phyloP scores from a whole-genome alignment of 2,888 invertebrate species.

The Anorthoa munda region DNA sequence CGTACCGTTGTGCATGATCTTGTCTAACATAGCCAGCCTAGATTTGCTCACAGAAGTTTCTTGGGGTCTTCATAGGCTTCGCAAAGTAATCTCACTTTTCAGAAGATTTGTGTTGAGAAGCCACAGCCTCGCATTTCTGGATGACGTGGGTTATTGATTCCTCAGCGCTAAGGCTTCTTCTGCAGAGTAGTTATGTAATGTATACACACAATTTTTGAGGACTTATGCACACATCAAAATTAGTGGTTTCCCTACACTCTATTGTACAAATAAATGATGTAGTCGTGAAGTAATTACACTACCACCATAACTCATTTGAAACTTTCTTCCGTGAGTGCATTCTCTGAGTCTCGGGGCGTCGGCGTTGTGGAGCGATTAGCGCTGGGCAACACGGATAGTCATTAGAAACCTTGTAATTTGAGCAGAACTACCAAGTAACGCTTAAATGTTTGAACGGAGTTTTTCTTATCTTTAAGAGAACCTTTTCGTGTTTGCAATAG shows the following conservation, averaged over 20 bases:
- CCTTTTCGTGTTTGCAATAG: constrained; percentile 17
- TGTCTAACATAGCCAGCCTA: too few species aligned
- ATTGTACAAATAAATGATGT: not conserved
- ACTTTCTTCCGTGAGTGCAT: constrained; percentile 42
- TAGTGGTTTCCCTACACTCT: not conserved
- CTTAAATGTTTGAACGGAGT: constrained; percentile 11
- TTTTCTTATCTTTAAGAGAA: constrained; percentile 17
- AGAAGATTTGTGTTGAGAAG: too few species aligned
- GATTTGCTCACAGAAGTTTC: too few species aligned
- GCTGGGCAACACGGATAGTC: constrained; percentile 32
- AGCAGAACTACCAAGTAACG: constrained; percentile 22
- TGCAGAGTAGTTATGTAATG: not conserved
- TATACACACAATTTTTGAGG: not conserved
- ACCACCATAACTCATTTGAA: constrained; percentile 39
- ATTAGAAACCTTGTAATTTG: constrained; percentile 41
- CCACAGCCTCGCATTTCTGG: too few species aligned
- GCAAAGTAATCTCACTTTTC: too few species aligned
- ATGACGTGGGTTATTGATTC: not conserved
- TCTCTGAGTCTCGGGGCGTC: constrained; percentile 1
- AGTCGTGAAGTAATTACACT: constrained; percentile 30
- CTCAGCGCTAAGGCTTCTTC: not conserved
- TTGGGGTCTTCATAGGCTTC: too few species aligned
- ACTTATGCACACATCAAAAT: not conserved
- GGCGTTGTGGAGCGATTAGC: constrained; percentile 30
- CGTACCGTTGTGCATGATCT: too few species aligned